These are phyloP conservation scores for Psammodynastes pulverulentus DNA, from an alignment of 2,113 vertebrate species.

Conservation along the genomic window DNA sequence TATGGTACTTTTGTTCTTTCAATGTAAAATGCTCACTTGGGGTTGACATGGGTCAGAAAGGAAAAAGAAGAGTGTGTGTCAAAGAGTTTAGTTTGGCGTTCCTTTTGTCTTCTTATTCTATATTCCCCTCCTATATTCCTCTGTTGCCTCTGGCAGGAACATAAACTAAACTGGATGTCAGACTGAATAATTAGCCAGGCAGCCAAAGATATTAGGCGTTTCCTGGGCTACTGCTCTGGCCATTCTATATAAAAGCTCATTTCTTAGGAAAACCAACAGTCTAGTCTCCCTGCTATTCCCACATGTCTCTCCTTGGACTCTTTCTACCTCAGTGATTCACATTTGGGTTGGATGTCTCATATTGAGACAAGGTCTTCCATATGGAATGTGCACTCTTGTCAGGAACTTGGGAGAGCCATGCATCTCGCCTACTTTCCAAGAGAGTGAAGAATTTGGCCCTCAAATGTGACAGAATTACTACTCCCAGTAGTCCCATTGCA, in stretches of 20 bases:
- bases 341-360: not conserved
- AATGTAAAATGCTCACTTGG: not conserved
- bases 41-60: not conserved
- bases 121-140: not conserved
- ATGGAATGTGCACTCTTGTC: not conserved
- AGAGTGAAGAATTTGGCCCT: not conserved
- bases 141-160: not conserved
- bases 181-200: not conserved
- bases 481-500: not conserved
- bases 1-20: not conserved
- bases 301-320: not conserved
- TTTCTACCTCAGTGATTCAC: not conserved
- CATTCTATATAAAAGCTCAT: not conserved
- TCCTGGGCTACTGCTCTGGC: constrained; percentile 5
- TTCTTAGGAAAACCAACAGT: not conserved
- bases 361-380: not conserved
- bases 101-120: not conserved
- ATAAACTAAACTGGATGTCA: not conserved
- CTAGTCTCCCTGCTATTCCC: not conserved
- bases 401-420: not conserved
- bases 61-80: not conserved
- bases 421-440: not conserved
- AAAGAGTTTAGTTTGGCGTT: not conserved
- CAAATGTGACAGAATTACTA: not conserved
- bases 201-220: not conserved